Conservation (phyloP, 2,113 vertebrate genomes). For the Genyomyrus donnyi region DNA sequence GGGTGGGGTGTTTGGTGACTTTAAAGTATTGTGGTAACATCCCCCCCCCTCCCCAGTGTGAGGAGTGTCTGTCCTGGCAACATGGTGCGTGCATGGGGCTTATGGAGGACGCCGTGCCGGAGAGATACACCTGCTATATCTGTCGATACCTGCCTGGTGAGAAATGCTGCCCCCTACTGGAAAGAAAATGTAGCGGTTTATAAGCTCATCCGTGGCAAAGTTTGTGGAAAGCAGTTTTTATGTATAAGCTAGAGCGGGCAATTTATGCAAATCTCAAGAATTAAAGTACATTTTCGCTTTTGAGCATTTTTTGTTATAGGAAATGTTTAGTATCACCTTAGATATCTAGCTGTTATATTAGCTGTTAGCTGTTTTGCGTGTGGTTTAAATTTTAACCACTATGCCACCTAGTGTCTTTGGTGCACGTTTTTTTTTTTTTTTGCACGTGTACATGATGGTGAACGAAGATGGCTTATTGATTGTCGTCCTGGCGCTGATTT, state of each 20-base stretch:
- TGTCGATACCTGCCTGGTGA: constrained; percentile 91
- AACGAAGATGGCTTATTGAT: background rate
- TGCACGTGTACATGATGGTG: background rate
- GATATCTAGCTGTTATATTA: background rate
- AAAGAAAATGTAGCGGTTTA: background rate
- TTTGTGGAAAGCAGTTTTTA: background rate
- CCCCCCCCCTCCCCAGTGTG: constrained; percentile 65
- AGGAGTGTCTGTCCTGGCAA: constrained; percentile 94
- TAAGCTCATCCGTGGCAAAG: background rate
- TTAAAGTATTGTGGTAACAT: background rate
- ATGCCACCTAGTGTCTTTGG: background rate
- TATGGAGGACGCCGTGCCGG: constrained; percentile 87
- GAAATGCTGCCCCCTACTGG: background rate
- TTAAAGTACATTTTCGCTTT: background rate
- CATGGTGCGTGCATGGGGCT: constrained; percentile 96
- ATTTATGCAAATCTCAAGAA: background rate
- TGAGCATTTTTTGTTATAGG: background rate
- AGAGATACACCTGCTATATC: constrained; percentile 87
- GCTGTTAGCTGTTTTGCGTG: background rate
- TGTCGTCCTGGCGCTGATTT: constrained; percentile 22
- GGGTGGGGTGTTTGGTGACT: background rate
- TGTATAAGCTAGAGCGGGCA: background rate
- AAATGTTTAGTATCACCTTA: background rate
- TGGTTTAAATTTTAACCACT: background rate
- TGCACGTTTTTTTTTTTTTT: background rate